Evolutionary conservation across 2,113 vertebrate species (phyloP).

Genomic region (Dryoscopus gambensis): DNA sequence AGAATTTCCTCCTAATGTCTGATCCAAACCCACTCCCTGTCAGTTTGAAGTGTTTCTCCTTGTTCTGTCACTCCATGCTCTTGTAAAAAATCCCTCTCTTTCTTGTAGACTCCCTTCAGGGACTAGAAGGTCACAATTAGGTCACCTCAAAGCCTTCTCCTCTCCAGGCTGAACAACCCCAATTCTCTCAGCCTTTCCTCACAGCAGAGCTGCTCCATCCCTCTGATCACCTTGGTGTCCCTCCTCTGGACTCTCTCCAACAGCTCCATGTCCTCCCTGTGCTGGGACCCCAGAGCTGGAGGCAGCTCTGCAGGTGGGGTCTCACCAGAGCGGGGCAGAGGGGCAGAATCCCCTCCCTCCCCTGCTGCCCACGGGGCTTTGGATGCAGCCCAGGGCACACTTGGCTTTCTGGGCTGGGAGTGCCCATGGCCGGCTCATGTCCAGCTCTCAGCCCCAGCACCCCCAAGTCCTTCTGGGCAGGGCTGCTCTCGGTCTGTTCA

Average conservation of each 20-base stretch:
- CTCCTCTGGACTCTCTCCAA: not conserved
- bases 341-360: not conserved
- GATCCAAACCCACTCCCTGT: not conserved
- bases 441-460: not conserved
- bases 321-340: not conserved
- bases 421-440: not conserved
- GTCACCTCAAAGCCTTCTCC: rapidly evolving
- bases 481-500: not conserved
- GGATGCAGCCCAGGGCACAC: not conserved
- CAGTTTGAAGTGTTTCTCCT: not conserved
- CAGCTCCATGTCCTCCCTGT: not conserved
- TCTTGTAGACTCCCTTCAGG: not conserved
- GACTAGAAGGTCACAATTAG: not conserved
- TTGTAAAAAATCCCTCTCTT: not conserved
- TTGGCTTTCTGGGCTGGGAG: not conserved
- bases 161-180: not conserved
- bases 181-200: not conserved
- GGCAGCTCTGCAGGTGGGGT: not conserved
- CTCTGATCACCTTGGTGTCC: not conserved
- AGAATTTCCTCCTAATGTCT: not conserved
- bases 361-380: not conserved
- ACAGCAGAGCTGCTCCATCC: rapidly evolving
- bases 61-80: not conserved
- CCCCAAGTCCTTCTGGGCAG: not conserved
- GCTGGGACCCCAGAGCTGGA: not conserved